These are phyloP conservation scores for Dendrocincla fuliginosa DNA, from an alignment of 2,797 vertebrate genomes.

Conservation along the genomic window DNA sequence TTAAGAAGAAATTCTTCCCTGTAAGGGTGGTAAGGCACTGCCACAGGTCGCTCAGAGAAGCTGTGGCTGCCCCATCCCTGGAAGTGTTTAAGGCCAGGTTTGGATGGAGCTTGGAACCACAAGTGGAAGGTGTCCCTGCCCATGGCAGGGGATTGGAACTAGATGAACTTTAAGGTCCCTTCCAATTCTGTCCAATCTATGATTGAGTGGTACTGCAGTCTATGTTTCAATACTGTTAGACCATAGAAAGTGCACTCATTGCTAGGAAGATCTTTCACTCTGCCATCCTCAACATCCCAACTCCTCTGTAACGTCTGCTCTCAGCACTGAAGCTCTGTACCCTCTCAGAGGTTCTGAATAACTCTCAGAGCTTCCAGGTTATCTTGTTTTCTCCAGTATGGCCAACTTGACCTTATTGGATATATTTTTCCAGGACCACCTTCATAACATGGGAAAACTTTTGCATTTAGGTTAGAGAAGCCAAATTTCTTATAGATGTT, in stretches of 20 bases:
- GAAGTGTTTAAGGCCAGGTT: not conserved
- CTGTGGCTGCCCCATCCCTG: not conserved
- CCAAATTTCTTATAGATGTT: not conserved
- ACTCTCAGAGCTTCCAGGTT: not conserved
- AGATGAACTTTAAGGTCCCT: not conserved
- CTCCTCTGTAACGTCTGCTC: not conserved
- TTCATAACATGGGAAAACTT: not conserved
- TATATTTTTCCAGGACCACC: not conserved
- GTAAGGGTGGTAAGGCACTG: not conserved
- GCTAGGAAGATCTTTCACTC: not conserved
- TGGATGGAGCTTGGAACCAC: not conserved
- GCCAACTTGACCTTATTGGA: not conserved
- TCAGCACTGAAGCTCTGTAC: not conserved
- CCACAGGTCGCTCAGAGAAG: not conserved
- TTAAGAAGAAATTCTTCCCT: not conserved
- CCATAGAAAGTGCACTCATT: not conserved
- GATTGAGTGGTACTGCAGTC: not conserved
- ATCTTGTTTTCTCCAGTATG: not conserved
- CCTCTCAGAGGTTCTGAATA: not conserved
- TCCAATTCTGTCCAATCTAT: not conserved
- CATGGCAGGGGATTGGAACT: not conserved
- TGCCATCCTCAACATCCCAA: not conserved
- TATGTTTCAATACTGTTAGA: not conserved
- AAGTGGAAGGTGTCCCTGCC: not conserved
- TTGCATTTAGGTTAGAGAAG: not conserved